These are phyloP conservation scores for Bombus vancouverensis DNA, from an alignment of 1,140 invertebrate species.

Conservation along the genomic window DNA sequence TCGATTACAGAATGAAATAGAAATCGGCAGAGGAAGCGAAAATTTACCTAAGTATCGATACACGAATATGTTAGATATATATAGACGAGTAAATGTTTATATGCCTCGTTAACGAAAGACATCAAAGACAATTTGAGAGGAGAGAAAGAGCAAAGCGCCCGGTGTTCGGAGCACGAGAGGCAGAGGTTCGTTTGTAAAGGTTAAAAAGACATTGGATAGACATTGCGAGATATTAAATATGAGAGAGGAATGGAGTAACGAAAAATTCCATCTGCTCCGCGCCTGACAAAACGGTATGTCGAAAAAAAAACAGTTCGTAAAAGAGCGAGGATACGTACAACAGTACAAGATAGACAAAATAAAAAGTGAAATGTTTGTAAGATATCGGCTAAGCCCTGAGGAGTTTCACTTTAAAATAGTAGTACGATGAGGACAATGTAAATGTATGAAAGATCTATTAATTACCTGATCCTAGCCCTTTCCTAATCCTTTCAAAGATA, in stretches of 20 bases:
- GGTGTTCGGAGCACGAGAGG: conserved; percentile 2
- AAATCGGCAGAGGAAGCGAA: not conserved
- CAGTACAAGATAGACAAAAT: conserved; percentile 75
- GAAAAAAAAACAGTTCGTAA: conserved; percentile 61
- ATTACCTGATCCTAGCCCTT: not conserved
- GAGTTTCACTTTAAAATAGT: conserved; percentile 74
- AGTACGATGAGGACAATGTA: conserved; percentile 74
- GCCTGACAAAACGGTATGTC: conserved; percentile 26
- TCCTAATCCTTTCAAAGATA: not conserved
- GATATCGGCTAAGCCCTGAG: conserved; percentile 75
- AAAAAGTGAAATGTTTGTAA: conserved; percentile 72
- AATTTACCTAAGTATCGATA: not conserved
- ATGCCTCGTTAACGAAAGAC: not conserved
- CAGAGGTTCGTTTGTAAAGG: not conserved
- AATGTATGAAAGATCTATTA: conserved; percentile 75
- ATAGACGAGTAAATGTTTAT: conserved; percentile 20
- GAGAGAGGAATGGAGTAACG: not conserved
- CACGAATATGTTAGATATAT: conserved; percentile 23
- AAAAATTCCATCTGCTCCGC: conserved; percentile 20
- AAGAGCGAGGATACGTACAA: conserved; percentile 75
- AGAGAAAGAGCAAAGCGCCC: not conserved
- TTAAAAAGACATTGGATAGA: not conserved
- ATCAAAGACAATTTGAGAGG: not conserved
- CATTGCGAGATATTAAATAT: not conserved
- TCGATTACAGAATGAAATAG: not conserved